Evolutionary conservation across 2,888 invertebrate genomes (phyloP).

Genomic region (Drosophila tripunctata): DNA sequence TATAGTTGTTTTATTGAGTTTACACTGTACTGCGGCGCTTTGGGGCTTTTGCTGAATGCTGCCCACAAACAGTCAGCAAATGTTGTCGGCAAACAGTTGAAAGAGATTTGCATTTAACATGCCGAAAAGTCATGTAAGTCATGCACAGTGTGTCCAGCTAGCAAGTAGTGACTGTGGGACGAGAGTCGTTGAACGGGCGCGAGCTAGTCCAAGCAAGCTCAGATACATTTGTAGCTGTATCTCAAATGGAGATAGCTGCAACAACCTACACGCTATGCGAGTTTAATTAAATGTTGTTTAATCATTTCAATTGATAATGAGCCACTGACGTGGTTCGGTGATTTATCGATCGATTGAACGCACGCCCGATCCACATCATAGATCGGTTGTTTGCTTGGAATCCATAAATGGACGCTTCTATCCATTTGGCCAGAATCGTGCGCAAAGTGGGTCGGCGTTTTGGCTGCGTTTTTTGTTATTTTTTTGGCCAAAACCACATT

Average conservation of each 20-base stretch:
- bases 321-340: constrained; percentile 53
- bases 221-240: constrained; percentile 18
- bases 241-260: constrained; percentile 15
- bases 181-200: constrained; percentile 50
- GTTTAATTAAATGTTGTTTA: constrained; percentile 77
- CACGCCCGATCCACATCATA: constrained; percentile 44
- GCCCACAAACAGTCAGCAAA: constrained; percentile 33
- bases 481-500: constrained; percentile 63
- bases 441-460: constrained; percentile 70
- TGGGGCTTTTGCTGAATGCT: constrained; percentile 22
- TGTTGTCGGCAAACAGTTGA: constrained; percentile 44
- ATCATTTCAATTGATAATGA: constrained; percentile 71
- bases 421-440: constrained; percentile 67
- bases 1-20: background rate
- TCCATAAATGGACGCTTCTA: constrained; percentile 56
- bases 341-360: constrained; percentile 56
- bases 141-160: constrained; percentile 44
- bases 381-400: background rate
- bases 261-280: constrained; percentile 35
- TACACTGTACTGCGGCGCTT: constrained; percentile 38
- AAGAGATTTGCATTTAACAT: constrained; percentile 66
- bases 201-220: constrained; percentile 11
- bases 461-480: constrained; percentile 28
- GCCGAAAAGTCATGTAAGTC: constrained; percentile 70
- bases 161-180: constrained; percentile 41